These are phyloP conservation scores for Dendrolimus punctatus DNA, from an alignment of 1,140 invertebrate species.

Conservation along the genomic window DNA sequence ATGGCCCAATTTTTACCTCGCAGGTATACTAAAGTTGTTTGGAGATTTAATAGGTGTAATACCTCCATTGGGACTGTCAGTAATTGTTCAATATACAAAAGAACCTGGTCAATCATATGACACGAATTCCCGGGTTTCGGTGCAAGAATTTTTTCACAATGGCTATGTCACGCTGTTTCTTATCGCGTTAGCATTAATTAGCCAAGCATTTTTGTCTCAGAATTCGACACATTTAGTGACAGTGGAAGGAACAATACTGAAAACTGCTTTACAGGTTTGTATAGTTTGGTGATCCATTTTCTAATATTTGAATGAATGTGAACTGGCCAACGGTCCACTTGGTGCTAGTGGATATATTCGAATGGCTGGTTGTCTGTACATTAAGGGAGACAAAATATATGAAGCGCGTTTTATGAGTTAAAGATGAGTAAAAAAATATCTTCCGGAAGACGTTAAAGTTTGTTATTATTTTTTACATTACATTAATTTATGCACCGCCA, in stretches of 20 bases:
- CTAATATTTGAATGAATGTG: too few relatives aligned
- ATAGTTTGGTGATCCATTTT: neutral
- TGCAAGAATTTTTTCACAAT: conserved; percentile 79
- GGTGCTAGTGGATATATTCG: too few relatives aligned
- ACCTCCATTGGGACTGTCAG: conserved; percentile 82
- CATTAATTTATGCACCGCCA: too few relatives aligned
- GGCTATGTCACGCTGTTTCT: conserved; percentile 84
- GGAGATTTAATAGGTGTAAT: conserved; percentile 85
- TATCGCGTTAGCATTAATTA: conserved; percentile 80
- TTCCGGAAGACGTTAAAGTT: too few relatives aligned
- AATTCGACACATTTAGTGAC: conserved; percentile 87
- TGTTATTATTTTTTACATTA: too few relatives aligned
- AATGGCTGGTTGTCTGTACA: too few relatives aligned
- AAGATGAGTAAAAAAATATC: too few relatives aligned
- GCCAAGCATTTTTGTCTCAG: conserved; percentile 88
- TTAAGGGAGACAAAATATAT: too few relatives aligned
- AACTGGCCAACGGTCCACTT: too few relatives aligned
- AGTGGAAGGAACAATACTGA: conserved; percentile 85
- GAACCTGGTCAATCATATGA: conserved; percentile 23
- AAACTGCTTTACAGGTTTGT: conserved; percentile 83
- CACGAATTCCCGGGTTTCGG: conserved; percentile 29
- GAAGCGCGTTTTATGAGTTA: too few relatives aligned
- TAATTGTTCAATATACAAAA: conserved; percentile 80
- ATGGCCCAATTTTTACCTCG: conserved; percentile 81
- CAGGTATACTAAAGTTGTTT: conserved; percentile 82